Evolutionary conservation across 2,113 vertebrate species (phyloP).

Genomic region (Corydoras sp.): DNA sequence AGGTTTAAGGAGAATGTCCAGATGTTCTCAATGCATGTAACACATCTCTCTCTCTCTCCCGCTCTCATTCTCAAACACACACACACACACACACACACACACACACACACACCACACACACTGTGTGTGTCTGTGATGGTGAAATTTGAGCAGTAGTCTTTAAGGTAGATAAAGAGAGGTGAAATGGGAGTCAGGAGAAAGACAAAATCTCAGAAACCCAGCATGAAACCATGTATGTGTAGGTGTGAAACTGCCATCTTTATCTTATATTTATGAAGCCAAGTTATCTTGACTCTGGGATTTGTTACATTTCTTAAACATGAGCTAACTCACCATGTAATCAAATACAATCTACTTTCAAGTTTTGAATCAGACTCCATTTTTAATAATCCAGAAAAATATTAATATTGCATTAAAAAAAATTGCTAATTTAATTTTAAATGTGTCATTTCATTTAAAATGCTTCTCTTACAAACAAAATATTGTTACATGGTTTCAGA

Average conservation of each 20-base stretch:
- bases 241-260: conserved; percentile 26
- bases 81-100: no score
- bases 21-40: conserved; percentile 7
- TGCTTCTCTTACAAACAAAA: no score
- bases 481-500: no score
- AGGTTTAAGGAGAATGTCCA: conserved; percentile 22
- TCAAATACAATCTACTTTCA: background rate
- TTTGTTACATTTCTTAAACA: conserved; percentile 23
- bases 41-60: no score
- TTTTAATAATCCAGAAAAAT: no score
- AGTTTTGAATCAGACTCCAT: no score
- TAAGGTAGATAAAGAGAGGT: conserved; percentile 38
- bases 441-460: no score
- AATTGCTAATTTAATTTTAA: no score
- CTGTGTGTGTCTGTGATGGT: conserved; percentile 26
- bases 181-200: conserved; percentile 13
- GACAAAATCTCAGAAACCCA: conserved; percentile 2
- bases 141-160: conserved; percentile 37
- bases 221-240: conserved; percentile 1
- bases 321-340: conserved; percentile 4
- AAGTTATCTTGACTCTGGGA: background rate
- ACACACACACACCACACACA: no score
- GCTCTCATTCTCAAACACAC: no score
- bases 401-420: no score
- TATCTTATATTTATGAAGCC: conserved; percentile 23